Conservation (phyloP, 2,888 invertebrate species). For the Amblyjoppa proteus region DNA sequence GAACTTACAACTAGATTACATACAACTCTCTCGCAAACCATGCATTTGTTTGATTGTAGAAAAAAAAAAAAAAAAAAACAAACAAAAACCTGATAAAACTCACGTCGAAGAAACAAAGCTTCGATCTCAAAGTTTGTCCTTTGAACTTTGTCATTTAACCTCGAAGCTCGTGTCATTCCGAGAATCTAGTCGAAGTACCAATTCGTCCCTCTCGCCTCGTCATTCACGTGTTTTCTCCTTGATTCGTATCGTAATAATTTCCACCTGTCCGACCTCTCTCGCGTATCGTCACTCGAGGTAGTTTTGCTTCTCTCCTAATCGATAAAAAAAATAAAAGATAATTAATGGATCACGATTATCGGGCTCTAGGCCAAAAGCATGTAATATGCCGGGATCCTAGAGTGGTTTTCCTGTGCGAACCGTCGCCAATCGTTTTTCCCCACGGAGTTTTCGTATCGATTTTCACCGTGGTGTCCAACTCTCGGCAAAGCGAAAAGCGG, state of each 20-base stretch:
- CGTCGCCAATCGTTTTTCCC: conserved; percentile 20
- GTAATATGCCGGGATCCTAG: not conserved
- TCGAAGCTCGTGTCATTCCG: not conserved
- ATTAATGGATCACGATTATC: not conserved
- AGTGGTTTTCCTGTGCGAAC: conserved; percentile 35
- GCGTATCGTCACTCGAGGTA: not conserved
- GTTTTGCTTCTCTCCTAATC: not conserved
- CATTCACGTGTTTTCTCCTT: not conserved
- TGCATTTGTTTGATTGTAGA: not conserved
- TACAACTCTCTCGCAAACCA: not conserved
- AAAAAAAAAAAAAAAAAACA: not conserved
- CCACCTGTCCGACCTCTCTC: not conserved
- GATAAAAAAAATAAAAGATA: not conserved
- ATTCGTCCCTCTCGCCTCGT: not conserved
- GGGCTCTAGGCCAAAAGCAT: not conserved
- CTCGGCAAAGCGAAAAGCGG: conserved; percentile 31
- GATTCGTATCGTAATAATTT: not conserved
- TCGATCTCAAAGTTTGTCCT: not conserved
- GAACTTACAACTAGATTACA: not conserved
- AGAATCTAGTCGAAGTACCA: not conserved
- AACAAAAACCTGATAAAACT: not conserved
- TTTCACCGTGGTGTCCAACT: conserved; percentile 48
- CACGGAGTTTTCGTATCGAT: conserved; percentile 53
- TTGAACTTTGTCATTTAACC: conserved; percentile 14
- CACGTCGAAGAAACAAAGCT: not conserved